These are phyloP conservation scores for Damaliscus lunatus DNA, from an alignment of 2,113 vertebrate genomes.

Conservation along the genomic window DNA sequence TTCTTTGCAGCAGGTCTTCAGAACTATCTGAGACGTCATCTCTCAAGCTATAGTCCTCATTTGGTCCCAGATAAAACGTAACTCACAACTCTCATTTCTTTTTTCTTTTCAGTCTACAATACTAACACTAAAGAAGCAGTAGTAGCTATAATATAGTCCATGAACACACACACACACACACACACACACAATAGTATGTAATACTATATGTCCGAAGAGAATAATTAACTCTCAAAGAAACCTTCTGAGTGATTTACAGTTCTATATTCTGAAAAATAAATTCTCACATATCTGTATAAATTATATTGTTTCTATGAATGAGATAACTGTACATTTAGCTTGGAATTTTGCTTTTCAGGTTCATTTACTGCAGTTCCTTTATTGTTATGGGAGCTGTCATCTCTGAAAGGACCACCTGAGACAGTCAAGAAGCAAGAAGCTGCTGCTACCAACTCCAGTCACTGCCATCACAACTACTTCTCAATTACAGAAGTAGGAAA, in stretches of 20 bases:
- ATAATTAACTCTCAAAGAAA: neutral
- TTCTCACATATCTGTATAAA: neutral
- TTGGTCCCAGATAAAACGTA: neutral
- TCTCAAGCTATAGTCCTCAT: neutral
- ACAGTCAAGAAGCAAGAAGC: neutral
- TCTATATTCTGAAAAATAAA: neutral
- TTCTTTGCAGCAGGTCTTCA: neutral
- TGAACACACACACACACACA: neutral
- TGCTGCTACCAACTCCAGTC: neutral
- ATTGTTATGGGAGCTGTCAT: neutral
- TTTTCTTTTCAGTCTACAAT: neutral
- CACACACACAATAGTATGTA: neutral
- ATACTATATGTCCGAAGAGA: neutral
- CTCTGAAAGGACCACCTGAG: neutral
- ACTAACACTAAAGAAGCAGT: neutral
- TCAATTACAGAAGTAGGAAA: neutral
- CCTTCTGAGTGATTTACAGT: neutral
- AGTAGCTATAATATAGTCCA: neutral
- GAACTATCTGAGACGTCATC: neutral
- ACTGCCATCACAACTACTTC: neutral
- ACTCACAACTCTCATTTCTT: neutral
- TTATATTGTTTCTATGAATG: neutral
- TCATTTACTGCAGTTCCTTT: neutral
- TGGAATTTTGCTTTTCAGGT: neutral
- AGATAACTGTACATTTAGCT: neutral